A percentile compares a stretch with the other conserved stretches of the same genome.
Evolutionary conservation across 2,113 vertebrate species (phyloP).

Genomic region (Solenodon paradoxus): DNA sequence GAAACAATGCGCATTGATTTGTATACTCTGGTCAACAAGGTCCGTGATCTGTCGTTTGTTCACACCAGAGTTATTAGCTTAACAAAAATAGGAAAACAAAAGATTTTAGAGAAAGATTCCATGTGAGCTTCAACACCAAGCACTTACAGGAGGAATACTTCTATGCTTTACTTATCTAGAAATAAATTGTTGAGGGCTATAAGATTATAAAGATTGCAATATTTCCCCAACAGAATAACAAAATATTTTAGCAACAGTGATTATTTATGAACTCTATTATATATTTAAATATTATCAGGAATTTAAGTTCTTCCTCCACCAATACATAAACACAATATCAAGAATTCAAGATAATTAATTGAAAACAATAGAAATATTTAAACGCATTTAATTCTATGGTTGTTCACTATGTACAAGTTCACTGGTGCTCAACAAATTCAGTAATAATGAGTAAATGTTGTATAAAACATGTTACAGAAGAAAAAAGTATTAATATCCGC

Average conservation of each 20-base stretch:
- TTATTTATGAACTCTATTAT: slow-evolving; percentile 58
- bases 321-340: slow-evolving; percentile 7
- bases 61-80: slow-evolving; percentile 94
- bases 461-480: not conserved
- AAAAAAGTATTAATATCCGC: not conserved
- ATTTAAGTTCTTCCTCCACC: not conserved
- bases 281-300: slow-evolving; percentile 58
- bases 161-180: slow-evolving; percentile 75
- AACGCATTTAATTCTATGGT: not conserved
- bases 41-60: slow-evolving; percentile 99
- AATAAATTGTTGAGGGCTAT: slow-evolving; percentile 67
- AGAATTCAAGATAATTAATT: not conserved
- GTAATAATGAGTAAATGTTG: not conserved
- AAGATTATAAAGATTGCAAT: slow-evolving; percentile 65
- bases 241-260: slow-evolving; percentile 42
- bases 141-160: slow-evolving; percentile 65
- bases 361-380: slow-evolving; percentile 34
- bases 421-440: not conserved
- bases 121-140: slow-evolving; percentile 66
- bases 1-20: slow-evolving; percentile 98
- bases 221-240: slow-evolving; percentile 57
- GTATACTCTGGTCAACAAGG: slow-evolving; percentile 98
- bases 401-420: not conserved
- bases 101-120: slow-evolving; percentile 58
- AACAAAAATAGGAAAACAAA: slow-evolving; percentile 66